Evolutionary conservation across 2,797 vertebrate species (phyloP), one percentile per base, ranked within the genome.

Genomic region (Gymnopithys bicolor): DNA sequence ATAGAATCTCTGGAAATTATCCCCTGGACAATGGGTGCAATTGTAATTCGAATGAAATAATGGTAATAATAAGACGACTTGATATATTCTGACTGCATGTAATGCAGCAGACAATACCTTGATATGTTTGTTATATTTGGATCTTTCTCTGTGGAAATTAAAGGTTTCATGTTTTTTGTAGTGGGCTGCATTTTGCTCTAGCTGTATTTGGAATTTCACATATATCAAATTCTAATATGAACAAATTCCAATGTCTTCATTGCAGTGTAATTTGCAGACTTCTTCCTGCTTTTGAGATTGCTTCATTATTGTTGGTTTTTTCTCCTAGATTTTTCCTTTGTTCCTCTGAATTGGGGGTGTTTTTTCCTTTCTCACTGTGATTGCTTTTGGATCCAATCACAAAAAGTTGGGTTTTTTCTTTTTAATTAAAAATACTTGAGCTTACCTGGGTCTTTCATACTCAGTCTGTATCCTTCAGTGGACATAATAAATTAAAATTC

Each of bases 41-140:
- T 73, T 95, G 73, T 92, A 73, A 91, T 92, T 94, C 76, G 89
- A 94, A 78, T 87, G 18, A 92, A 92, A 87, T 93, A 90, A 87
- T 76, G 25, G 11, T 74, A 51, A 32, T 90, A 91, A 74, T 63
- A 92, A 74, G 16, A 83, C 4, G 7, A 64, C 27, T 81, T 76
- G 19, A 51, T 92, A 16, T 60, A 46, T 89, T 84, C 92, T 92
- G 75, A 73, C 53, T 76, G 27, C 52, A 64, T 83, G 64, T 69
- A 84, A 71, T 78, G 28, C 79, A 91, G 32, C 35, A 78, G 76
- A 73, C 73, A 75, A 63, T 78, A 64, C 5, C 21, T 80, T 83
- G 62, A 64, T 87, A 22, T 37, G n/a, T 87, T 95, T 77, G 28
- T 84, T 86, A 4, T 86, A 23, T 78, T 56, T 82, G 48, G 51